These are phyloP conservation scores for Echinops telfairi DNA, from an alignment of 2,113 vertebrate genomes.

Conservation along the genomic window DNA sequence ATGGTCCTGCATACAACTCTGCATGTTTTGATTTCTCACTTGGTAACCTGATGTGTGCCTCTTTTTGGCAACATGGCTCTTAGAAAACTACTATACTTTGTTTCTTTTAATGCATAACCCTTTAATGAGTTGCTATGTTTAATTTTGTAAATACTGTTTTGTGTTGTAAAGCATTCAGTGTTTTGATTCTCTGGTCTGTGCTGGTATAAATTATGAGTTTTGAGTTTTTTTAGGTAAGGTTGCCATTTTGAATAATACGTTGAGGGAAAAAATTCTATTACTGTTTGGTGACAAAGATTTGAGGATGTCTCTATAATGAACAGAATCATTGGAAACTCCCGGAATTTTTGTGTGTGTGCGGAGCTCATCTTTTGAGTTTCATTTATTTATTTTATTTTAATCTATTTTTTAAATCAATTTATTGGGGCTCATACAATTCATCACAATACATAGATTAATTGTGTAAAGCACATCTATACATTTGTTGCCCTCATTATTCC, in stretches of 20 bases:
- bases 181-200: neutral
- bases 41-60: conserved; percentile 8
- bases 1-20: neutral
- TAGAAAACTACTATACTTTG: conserved; percentile 7
- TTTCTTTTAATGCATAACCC: conserved; percentile 30
- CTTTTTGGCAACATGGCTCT: neutral
- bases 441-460: too few species aligned
- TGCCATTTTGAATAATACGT: conserved; percentile 58
- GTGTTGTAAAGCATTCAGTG: conserved; percentile 46
- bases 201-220: conserved; percentile 1
- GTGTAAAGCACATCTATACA: too few species aligned
- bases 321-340: conserved; percentile 9
- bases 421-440: too few species aligned
- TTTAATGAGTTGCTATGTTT: conserved; percentile 50
- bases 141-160: conserved; percentile 54
- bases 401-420: too few species aligned
- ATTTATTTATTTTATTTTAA: neutral
- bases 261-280: neutral
- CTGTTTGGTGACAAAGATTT: conserved; percentile 39
- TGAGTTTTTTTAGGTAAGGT: conserved; percentile 66
- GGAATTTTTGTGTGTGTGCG: conserved; percentile 3
- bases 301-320: conserved; percentile 30
- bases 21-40: conserved; percentile 56
- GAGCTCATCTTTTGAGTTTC: conserved; percentile 3
- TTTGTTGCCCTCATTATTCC: too few species aligned